A percentile compares a stretch with the other conserved stretches of the same genome.
phyloP scores from a whole-genome alignment of 2,113 vertebrate genomes.

The Tylochromis polylepis region DNA sequence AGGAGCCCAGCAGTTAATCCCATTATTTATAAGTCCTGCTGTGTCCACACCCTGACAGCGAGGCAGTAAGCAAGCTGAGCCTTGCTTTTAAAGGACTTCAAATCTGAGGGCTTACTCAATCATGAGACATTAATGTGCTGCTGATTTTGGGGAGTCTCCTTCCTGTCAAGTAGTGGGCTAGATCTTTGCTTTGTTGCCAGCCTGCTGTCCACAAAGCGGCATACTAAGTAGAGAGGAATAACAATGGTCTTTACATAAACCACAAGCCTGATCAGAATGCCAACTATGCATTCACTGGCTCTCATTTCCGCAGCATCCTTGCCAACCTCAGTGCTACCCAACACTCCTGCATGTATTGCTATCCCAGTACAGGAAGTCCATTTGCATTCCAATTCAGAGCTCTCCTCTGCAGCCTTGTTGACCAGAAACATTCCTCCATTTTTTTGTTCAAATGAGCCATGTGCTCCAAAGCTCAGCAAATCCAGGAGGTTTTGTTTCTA shows the following conservation, averaged over 20 bases:
- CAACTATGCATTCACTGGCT: slow-evolving; percentile 40
- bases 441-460: slow-evolving; percentile 14
- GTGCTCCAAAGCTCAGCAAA: background rate
- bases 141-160: background rate
- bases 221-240: slow-evolving; percentile 29
- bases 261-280: slow-evolving; percentile 53
- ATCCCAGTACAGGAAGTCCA: slow-evolving; percentile 45
- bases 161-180: background rate
- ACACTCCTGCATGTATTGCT: background rate
- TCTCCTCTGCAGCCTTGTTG: background rate
- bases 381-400: slow-evolving; percentile 45
- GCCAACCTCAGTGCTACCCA: slow-evolving; percentile 17
- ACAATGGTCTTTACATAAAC: slow-evolving; percentile 48
- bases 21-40: background rate
- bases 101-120: background rate
- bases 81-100: background rate
- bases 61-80: background rate
- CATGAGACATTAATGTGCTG: background rate
- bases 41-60: background rate
- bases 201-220: slow-evolving; percentile 8
- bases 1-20: slow-evolving; percentile 1
- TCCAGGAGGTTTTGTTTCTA: slow-evolving; percentile 5
- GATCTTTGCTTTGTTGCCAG: slow-evolving; percentile 8
- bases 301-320: slow-evolving; percentile 24
- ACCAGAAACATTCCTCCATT: slow-evolving; percentile 8